These are phyloP conservation scores for Mirza zaza DNA, from an alignment of 2,113 vertebrate species.

Conservation along the genomic window DNA sequence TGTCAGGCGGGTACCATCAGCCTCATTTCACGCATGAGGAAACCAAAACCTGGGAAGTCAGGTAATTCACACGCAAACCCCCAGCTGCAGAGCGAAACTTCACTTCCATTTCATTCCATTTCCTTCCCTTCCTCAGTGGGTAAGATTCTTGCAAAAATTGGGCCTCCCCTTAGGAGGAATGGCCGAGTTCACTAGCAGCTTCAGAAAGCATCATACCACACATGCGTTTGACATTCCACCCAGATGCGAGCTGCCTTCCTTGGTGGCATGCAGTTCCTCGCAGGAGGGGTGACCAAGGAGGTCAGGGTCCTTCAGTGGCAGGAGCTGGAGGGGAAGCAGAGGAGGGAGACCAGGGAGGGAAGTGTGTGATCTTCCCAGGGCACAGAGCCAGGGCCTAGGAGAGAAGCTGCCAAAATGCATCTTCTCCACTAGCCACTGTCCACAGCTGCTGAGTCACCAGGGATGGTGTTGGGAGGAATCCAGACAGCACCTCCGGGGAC, in stretches of 20 bases:
- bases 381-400: not conserved
- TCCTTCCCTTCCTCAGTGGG: not conserved
- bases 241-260: not conserved
- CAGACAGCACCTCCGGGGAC: not conserved
- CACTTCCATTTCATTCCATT: not conserved
- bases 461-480: not conserved
- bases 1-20: accelerated
- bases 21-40: not conserved
- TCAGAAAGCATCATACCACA: not conserved
- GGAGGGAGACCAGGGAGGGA: not conserved
- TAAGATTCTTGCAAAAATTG: not conserved
- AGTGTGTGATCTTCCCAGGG: slow-evolving; percentile 39
- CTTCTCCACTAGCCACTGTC: not conserved
- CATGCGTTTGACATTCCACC: not conserved
- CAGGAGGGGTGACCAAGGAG: not conserved
- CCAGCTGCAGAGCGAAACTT: not conserved
- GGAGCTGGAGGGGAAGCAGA: not conserved
- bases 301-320: not conserved
- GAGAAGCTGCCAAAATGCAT: slow-evolving; percentile 1
- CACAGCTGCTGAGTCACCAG: slow-evolving; percentile 36
- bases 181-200: accelerated
- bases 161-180: not conserved
- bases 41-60: not conserved
- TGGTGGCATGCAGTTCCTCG: not conserved
- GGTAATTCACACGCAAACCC: too few species aligned